A percentile compares a stretch with the other conserved stretches of the same genome.
Evolutionary conservation across 2,888 invertebrate genomes (phyloP).

Genomic region (Drosophila recens): DNA sequence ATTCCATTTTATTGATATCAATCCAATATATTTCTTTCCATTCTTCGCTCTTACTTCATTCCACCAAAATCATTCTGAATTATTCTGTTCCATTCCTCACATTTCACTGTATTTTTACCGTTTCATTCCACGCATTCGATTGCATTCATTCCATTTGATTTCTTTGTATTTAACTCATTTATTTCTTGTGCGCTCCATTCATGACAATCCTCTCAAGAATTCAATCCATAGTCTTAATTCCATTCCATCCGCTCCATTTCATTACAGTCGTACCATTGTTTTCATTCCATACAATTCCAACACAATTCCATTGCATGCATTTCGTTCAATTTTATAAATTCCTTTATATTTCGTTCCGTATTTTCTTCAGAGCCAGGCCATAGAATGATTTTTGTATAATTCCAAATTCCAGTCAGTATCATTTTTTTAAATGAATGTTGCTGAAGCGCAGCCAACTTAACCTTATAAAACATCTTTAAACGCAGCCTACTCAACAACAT

Average conservation of each 20-base stretch:
- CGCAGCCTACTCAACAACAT: constrained; percentile 1
- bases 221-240: not conserved
- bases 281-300: not conserved
- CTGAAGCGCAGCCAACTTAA: constrained; percentile 6
- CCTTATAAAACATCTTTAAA: not conserved
- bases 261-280: not conserved
- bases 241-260: not conserved
- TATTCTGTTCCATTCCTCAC: not conserved
- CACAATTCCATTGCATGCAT: not conserved
- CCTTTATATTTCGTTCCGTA: not conserved
- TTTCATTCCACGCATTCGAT: not conserved
- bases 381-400: not conserved
- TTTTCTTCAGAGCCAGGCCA: not conserved
- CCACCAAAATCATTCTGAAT: not conserved
- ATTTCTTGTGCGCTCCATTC: too few relatives aligned
- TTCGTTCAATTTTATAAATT: too few relatives aligned
- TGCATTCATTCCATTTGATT: not conserved
- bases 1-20: not conserved
- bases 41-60: not conserved
- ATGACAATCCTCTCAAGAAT: too few relatives aligned
- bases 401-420: not conserved
- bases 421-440: not conserved
- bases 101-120: not conserved
- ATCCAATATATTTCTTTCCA: not conserved
- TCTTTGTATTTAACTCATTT: not conserved